Conservation (phyloP, 2,888 invertebrate species). For the Ophion slaviceki region DNA sequence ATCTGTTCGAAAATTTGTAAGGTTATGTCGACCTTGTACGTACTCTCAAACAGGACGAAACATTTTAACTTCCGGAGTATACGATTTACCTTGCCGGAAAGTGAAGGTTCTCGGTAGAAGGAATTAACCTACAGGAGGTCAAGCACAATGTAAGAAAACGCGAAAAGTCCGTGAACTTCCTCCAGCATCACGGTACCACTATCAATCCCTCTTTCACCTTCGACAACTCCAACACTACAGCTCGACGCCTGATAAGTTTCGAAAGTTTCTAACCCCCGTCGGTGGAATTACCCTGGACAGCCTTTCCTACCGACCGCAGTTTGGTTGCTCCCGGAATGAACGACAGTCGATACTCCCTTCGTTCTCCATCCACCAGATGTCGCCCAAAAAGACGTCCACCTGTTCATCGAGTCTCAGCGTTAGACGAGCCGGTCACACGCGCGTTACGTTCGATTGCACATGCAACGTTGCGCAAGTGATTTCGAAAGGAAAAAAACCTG, state of each 20-base stretch:
- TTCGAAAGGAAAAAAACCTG: conserved; percentile 15
- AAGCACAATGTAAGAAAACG: neutral
- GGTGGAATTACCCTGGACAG: neutral
- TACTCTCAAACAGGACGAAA: too few species aligned
- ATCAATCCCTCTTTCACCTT: neutral
- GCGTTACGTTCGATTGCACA: neutral
- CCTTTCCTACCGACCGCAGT: conserved; percentile 2
- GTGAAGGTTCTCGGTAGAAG: too few species aligned
- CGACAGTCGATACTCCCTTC: conserved; percentile 6
- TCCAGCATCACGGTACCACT: neutral
- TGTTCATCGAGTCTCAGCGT: conserved; percentile 27
- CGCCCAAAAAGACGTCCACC: conserved; percentile 55
- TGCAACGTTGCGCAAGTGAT: conserved; percentile 39
- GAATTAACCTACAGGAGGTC: neutral
- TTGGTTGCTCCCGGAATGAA: neutral
- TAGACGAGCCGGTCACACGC: neutral
- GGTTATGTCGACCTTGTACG: too few species aligned
- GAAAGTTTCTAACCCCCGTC: neutral
- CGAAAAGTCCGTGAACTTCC: neutral
- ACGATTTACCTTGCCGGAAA: too few species aligned
- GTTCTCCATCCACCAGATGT: conserved; percentile 51
- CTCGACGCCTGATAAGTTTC: conserved; percentile 37
- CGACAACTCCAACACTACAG: neutral
- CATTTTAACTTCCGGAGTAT: too few species aligned
- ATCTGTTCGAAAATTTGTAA: too few species aligned